Evolutionary conservation across 2,888 invertebrate genomes (phyloP), one percentile per base, ranked within the genome.

Genomic region (Ecliptopera silaceata): DNA sequence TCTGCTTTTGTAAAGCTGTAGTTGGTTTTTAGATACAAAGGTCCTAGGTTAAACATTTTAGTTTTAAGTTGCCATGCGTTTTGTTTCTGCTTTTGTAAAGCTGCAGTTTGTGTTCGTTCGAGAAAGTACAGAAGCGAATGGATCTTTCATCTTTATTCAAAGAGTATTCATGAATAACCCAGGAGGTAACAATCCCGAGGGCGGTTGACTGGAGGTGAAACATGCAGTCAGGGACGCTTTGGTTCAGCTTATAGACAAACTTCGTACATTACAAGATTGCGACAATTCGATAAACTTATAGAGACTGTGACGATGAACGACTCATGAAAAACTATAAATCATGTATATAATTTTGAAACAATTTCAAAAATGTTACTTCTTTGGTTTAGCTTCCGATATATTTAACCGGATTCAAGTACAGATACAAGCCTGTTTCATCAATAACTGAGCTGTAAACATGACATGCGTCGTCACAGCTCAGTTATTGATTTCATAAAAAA

Each of bases 101-200:
- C 44, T 50, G 50, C 45, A 46, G 54, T 61, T 61, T 53, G n/a
- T 53, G 56, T 42, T 51, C 22, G 41, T 58, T n/a, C n/a, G 54
- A 55, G 46, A 38, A 47, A 56, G 48, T 42, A 26, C 26, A 26
- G 41, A 34, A 61, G 59, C 62, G 56, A n/a, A 72, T 69, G 72
- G 64, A 72, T 82, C 74, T 71, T 82, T 86, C 86, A 88, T 88
- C 85, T 86, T 85, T 88, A 89, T 88, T 88, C 88, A 88, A 78
- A 79, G 71, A 62, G 65, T 70, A 73, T 81, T 84, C 86, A 88
- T 88, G 87, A 88, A 89, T 88, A 86, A 85, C 81, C 80, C 82
- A 85, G 80, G 71, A 74, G 74, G 80, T 84, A 83, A 86, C 80
- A 80, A 75, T 80, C 83, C 76, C 79, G 22, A 57, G 76, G 70